Evolutionary conservation across 2,888 invertebrate genomes (phyloP).

Genomic region (Matsumyia berberina): DNA sequence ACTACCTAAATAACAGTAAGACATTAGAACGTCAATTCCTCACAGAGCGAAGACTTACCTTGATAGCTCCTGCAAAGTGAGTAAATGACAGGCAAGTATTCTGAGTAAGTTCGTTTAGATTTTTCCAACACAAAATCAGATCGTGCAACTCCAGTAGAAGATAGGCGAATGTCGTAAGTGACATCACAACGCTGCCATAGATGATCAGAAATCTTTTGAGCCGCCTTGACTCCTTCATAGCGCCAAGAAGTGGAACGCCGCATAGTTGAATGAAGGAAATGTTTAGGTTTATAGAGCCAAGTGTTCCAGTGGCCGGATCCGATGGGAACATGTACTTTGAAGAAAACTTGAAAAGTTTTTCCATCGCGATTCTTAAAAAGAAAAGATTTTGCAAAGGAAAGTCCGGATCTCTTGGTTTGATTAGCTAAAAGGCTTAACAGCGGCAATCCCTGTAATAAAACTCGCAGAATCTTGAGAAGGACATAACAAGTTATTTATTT

Average conservation of each 20-base stretch:
- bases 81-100: constrained; percentile 77
- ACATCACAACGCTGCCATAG: constrained; percentile 59
- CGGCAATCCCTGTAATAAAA: no score
- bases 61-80: constrained; percentile 63
- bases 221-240: constrained; percentile 74
- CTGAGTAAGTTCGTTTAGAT: constrained; percentile 76
- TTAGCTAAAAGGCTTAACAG: no score
- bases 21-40: neutral
- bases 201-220: constrained; percentile 51
- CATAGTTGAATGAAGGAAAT: constrained; percentile 78
- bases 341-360: neutral
- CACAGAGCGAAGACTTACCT: neutral
- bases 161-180: constrained; percentile 65
- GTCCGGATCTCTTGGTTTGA: no score
- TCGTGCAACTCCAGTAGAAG: constrained; percentile 77
- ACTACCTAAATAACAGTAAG: constrained; percentile 58
- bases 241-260: constrained; percentile 78
- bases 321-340: constrained; percentile 76
- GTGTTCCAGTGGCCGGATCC: constrained; percentile 77
- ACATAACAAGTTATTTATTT: no score
- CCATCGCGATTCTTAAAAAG: constrained; percentile 1
- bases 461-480: no score
- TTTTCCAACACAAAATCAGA: constrained; percentile 57
- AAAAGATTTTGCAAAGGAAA: no score
- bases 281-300: constrained; percentile 80